These are phyloP conservation scores for Poecile montanus DNA, from an alignment of 2,797 vertebrate species.

Conservation along the genomic window DNA sequence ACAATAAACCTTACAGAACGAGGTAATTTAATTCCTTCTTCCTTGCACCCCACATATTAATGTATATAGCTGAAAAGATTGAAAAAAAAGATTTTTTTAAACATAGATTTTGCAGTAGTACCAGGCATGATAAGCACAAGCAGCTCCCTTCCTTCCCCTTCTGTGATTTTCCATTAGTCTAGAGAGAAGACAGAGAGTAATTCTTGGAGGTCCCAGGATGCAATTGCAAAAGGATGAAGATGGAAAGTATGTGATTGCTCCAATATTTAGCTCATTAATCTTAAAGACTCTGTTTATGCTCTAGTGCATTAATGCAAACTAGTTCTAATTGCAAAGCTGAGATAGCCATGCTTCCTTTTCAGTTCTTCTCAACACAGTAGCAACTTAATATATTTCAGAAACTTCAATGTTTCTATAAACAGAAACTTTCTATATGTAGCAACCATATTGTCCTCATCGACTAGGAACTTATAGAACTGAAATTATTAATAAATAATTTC, in stretches of 20 bases:
- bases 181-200: neutral
- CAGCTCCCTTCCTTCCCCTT: neutral
- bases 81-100: neutral
- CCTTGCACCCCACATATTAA: neutral
- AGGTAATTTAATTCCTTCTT: neutral
- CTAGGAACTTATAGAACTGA: neutral
- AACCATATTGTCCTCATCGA: neutral
- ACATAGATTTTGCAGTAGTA: neutral
- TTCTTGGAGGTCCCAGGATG: neutral
- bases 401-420: neutral
- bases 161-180: neutral
- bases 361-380: neutral
- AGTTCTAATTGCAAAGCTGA: neutral
- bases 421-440: neutral
- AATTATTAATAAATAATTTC: neutral
- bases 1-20: neutral
- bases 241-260: slow-evolving; percentile 29
- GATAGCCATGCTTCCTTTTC: neutral
- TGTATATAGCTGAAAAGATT: neutral
- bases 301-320: neutral
- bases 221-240: slow-evolving; percentile 25
- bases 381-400: neutral
- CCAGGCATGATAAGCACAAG: neutral
- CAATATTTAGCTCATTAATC: slow-evolving; percentile 33
- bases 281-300: slow-evolving; percentile 13